Evolutionary conservation across 37 sponge, comb jelly and placozoan genomes (phyloP).

Genomic region (Ephydatia muelleri): DNA sequence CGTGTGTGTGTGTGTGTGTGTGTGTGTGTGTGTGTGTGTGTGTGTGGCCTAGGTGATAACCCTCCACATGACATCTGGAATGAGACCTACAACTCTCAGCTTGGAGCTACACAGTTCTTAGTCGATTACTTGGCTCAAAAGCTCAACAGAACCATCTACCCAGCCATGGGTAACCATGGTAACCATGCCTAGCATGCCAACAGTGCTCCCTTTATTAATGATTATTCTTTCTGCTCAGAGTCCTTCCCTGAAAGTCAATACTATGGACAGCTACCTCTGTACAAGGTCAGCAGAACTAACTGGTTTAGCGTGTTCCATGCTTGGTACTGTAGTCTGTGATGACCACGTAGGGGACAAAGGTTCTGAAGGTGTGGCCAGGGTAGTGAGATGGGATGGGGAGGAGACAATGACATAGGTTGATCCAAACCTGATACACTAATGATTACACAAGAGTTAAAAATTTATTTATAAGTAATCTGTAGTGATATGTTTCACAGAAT

Average conservation of each 20-base stretch:
- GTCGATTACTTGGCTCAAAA: constrained; percentile 50
- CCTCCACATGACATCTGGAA: constrained; percentile 86
- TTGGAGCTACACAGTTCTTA: constrained; percentile 45
- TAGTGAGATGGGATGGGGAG: too few relatives aligned
- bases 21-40: constrained; percentile 2
- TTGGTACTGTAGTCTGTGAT: too few relatives aligned
- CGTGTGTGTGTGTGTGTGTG: not conserved
- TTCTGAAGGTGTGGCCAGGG: too few relatives aligned
- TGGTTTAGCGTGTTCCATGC: too few relatives aligned
- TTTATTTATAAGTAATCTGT: too few relatives aligned
- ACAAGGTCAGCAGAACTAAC: too few relatives aligned
- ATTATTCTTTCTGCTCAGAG: constrained; percentile 17
- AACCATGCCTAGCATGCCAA: not conserved
- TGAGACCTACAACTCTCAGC: constrained; percentile 54
- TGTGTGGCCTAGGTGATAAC: constrained; percentile 69
- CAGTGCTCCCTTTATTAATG: not conserved
- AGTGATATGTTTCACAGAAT: too few relatives aligned
- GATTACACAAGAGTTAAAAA: too few relatives aligned
- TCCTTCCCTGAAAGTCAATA: constrained; percentile 77
- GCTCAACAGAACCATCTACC: constrained; percentile 67
- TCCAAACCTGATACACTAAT: too few relatives aligned
- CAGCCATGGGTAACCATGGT: constrained; percentile 85
- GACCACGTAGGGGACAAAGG: too few relatives aligned
- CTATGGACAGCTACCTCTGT: constrained; percentile 25
- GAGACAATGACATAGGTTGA: too few relatives aligned